Evolutionary conservation across 2,113 vertebrate species (phyloP), one percentile per base, ranked within the genome.

Genomic region (Corythoichthys haematopterus): DNA sequence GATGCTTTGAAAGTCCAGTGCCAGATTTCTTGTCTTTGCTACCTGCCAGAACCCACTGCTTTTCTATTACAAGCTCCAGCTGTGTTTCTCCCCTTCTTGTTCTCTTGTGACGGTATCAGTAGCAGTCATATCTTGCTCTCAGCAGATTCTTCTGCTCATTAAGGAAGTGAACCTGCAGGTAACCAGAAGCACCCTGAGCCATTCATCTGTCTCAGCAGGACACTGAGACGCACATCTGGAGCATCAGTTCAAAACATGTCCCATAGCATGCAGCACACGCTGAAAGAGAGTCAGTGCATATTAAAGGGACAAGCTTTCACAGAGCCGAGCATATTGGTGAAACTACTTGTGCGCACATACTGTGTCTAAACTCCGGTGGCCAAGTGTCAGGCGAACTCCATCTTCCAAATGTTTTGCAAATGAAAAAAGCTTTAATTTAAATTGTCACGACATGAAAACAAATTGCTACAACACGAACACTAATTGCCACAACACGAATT

Each of bases 111-210:
- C 50, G 43, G 77, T 78, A 81, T 88, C 86, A 85, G 77, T 78
- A 81, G 88, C 86, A 85, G 84, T 87, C 82, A 80, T 80, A 88
- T 86, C 81, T 82, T 1, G 76, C 78, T 86, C 87, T 76, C 85
- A 80, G 86, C 85, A 90, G 82, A 87, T 80, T 81, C 85, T 51
- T 75, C 74, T 80, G 71, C 84, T 85, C 85, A 85, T 87, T 87
- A 87, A 82, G 81, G 76, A 84, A 84, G 75, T 78, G 75, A 84
- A 84, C 85, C 78, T 84, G 83, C 86, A 82, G 84, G 81, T 86
- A 86, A 78, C 82, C 82, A 56, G 68, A 76, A 78, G 74, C 77
- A 77, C 73, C 55, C 78, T 70, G 55, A 65, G 65, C 69, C 80
- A 87, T 87, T 87, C 85, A 84, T 84, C 76, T 82, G 71, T 68